Conservation (phyloP, 2,888 invertebrate species). For the Diarsia mendica region DNA sequence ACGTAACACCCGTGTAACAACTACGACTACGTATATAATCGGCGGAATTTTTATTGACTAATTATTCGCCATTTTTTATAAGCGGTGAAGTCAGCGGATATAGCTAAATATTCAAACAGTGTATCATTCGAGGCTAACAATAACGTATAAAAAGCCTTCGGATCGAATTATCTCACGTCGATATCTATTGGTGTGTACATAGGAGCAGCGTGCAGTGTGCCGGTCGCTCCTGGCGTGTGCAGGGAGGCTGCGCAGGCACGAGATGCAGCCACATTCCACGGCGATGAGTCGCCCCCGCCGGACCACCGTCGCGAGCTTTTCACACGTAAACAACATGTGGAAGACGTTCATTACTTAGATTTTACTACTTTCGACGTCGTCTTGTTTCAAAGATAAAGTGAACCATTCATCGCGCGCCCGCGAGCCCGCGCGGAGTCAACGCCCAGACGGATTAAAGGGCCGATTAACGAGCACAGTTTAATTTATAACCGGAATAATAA, state of each 20-base stretch:
- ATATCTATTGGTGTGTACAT: slow-evolving; percentile 75
- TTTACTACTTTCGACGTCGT: slow-evolving; percentile 76
- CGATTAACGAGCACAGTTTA: slow-evolving; percentile 88
- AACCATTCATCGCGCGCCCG: slow-evolving; percentile 72
- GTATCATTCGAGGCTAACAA: slow-evolving; percentile 89
- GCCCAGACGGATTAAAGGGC: slow-evolving; percentile 89
- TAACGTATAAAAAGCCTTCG: slow-evolving; percentile 84
- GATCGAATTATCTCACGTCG: slow-evolving; percentile 84
- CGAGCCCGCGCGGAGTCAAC: slow-evolving; percentile 82
- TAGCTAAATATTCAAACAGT: slow-evolving; percentile 90
- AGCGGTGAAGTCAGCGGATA: slow-evolving; percentile 90
- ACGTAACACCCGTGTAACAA: slow-evolving; percentile 89
- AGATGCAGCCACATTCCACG: slow-evolving; percentile 85
- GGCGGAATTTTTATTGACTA: slow-evolving; percentile 90
- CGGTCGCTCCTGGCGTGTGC: slow-evolving; percentile 36
- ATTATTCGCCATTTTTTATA: slow-evolving; percentile 89
- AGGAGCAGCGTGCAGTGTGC: slow-evolving; percentile 10
- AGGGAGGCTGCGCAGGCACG: slow-evolving; percentile 73
- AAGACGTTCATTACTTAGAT: slow-evolving; percentile 76
- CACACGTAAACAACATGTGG: slow-evolving; percentile 76
- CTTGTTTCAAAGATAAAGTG: slow-evolving; percentile 74
- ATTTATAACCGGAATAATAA: slow-evolving; percentile 89
- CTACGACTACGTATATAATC: slow-evolving; percentile 85
- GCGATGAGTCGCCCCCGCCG: slow-evolving; percentile 79
- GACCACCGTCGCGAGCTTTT: slow-evolving; percentile 72